These are phyloP conservation scores for Leptopilina myrica DNA, from an alignment of 2,888 invertebrate species.

Conservation along the genomic window DNA sequence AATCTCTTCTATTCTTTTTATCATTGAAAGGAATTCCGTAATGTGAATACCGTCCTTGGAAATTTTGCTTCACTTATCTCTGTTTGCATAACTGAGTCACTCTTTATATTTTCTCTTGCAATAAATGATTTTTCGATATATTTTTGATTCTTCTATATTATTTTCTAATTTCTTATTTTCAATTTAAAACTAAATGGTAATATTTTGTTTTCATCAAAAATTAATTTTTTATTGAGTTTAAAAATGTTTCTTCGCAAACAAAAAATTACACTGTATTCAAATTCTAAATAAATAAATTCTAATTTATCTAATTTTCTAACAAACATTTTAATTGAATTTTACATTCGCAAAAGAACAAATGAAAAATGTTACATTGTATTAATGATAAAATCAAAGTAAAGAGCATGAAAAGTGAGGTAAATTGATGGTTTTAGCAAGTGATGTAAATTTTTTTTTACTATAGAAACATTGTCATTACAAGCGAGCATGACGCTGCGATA, in stretches of 20 bases:
- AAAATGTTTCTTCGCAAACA: too few relatives aligned
- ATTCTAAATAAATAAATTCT: too few relatives aligned
- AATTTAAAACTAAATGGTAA: too few relatives aligned
- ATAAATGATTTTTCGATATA: constrained; percentile 1
- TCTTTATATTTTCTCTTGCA: constrained; percentile 4
- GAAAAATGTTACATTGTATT: too few relatives aligned
- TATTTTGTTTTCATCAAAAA: too few relatives aligned
- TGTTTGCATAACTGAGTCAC: constrained; percentile 29
- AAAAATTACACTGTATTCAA: too few relatives aligned
- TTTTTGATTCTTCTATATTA: background rate
- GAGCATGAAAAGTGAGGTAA: background rate
- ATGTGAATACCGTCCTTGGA: constrained; percentile 28
- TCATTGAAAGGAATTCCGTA: background rate
- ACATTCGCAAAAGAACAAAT: too few relatives aligned
- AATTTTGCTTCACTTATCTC: constrained; percentile 29
- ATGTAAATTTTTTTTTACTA: background rate
- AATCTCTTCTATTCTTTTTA: background rate
- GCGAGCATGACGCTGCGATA: constrained; percentile 5
- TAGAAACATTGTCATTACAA: constrained; percentile 16
- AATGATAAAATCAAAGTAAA: too few relatives aligned
- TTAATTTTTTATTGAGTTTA: too few relatives aligned
- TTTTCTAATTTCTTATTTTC: too few relatives aligned
- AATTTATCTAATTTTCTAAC: too few relatives aligned
- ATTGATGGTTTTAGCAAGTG: constrained; percentile 21
- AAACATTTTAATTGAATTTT: too few relatives aligned